Evolutionary conservation across 2,113 vertebrate species (phyloP).

Genomic region (Rana temporaria): DNA sequence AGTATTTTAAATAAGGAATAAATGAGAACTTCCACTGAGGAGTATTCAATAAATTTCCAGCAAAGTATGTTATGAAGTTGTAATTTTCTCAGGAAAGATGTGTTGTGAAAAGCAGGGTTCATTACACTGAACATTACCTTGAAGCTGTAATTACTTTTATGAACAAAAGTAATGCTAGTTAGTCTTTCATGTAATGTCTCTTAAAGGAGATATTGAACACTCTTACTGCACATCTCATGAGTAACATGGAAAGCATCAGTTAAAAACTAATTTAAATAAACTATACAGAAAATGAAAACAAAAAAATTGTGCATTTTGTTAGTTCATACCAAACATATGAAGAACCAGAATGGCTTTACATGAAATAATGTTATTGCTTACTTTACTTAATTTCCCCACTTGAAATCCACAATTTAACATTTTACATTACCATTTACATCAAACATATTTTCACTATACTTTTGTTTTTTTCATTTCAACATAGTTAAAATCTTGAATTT

Average conservation of each 20-base stretch:
- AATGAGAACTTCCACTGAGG: slow-evolving; percentile 24
- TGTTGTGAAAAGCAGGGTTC: slow-evolving; percentile 63
- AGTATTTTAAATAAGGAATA: background rate
- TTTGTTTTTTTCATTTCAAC: background rate
- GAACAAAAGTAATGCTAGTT: slow-evolving; percentile 44
- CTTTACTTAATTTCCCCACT: background rate
- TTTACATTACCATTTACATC: background rate
- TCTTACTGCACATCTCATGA: slow-evolving; percentile 5
- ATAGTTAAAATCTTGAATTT: no score
- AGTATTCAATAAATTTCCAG: slow-evolving; percentile 10
- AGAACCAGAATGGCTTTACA: background rate
- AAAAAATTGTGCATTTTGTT: background rate
- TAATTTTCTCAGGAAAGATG: slow-evolving; percentile 39
- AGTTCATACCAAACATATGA: background rate
- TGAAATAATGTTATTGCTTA: background rate
- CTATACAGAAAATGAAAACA: background rate
- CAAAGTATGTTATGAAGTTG: slow-evolving; percentile 18
- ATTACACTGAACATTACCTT: slow-evolving; percentile 69
- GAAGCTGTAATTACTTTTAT: slow-evolving; percentile 67
- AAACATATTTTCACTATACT: background rate
- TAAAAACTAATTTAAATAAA: slow-evolving; percentile 8
- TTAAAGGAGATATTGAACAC: slow-evolving; percentile 43
- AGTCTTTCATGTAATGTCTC: slow-evolving; percentile 33
- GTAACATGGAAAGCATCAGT: slow-evolving; percentile 26
- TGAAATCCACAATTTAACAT: background rate